These are phyloP conservation scores for Poecilia wingei DNA, from an alignment of 2,797 vertebrate species.

Conservation along the genomic window DNA sequence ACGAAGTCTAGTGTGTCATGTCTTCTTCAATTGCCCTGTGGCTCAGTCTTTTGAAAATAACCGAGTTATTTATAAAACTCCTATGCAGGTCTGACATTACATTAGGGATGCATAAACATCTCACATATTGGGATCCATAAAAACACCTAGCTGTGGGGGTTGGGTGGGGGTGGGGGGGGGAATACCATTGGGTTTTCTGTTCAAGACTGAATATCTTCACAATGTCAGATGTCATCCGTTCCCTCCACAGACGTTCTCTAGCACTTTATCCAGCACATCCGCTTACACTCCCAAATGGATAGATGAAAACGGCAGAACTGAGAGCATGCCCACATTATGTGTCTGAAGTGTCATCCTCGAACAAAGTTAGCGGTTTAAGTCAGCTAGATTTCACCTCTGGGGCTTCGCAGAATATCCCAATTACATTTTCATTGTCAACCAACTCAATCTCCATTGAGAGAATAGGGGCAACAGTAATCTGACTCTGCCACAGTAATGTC, in stretches of 20 bases:
- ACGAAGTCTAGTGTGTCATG: not conserved
- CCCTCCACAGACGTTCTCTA: slow-evolving; percentile 27
- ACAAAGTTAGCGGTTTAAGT: slow-evolving; percentile 27
- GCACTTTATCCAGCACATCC: slow-evolving; percentile 21
- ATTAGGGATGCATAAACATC: slow-evolving; percentile 27
- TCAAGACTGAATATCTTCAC: slow-evolving; percentile 15
- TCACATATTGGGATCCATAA: slow-evolving; percentile 26
- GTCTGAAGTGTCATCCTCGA: slow-evolving; percentile 31
- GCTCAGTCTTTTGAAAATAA: slow-evolving; percentile 32
- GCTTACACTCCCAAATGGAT: slow-evolving; percentile 7
- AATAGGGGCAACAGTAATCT: slow-evolving; percentile 39
- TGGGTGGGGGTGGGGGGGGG: not conserved
- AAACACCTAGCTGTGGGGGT: slow-evolving; percentile 14
- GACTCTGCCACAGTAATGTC: slow-evolving; percentile 56
- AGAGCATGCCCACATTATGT: slow-evolving; percentile 9
- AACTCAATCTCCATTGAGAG: slow-evolving; percentile 49
- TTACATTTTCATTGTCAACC: slow-evolving; percentile 50
- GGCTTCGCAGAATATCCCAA: slow-evolving; percentile 61
- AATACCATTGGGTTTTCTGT: slow-evolving; percentile 27
- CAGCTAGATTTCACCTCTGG: slow-evolving; percentile 51
- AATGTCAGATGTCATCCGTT: slow-evolving; percentile 31
- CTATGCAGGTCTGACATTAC: slow-evolving; percentile 18
- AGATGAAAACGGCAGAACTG: slow-evolving; percentile 22
- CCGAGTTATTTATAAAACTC: slow-evolving; percentile 20
- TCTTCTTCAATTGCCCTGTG: slow-evolving; percentile 6